A percentile compares a stretch with the other conserved stretches of the same genome.
Conservation (phyloP, 2,797 vertebrate genomes). For the Hydrolagus colliei region DNA sequence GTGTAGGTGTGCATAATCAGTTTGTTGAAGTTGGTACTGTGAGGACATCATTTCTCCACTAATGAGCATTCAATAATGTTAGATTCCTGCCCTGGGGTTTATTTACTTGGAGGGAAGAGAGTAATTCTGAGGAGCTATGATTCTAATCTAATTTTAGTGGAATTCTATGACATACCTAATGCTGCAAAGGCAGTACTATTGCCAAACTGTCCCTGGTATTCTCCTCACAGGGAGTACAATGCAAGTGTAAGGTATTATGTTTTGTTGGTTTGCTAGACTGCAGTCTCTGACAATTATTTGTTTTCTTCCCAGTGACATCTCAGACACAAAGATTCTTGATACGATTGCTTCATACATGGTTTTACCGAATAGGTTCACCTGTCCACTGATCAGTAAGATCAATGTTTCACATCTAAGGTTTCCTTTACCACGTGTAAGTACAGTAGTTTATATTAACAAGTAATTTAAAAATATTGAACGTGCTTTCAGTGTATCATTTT, state of each 20-base stretch:
- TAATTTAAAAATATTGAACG: not conserved
- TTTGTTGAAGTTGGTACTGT: not conserved
- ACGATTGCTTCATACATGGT: slow-evolving; percentile 81
- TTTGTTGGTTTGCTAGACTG: not conserved
- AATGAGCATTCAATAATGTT: not conserved
- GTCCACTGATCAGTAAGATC: slow-evolving; percentile 81
- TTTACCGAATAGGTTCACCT: slow-evolving; percentile 83
- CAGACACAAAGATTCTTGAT: slow-evolving; percentile 75
- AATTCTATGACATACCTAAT: not conserved
- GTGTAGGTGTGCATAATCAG: too few relatives aligned
- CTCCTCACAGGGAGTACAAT: not conserved
- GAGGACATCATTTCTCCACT: not conserved
- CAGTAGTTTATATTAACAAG: not conserved
- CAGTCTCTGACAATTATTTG: not conserved
- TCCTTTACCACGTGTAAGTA: slow-evolving; percentile 78
- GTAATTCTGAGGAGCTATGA: too few relatives aligned
- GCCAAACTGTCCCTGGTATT: not conserved
- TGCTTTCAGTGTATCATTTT: not conserved
- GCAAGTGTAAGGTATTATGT: not conserved
- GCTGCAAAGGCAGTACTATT: not conserved
- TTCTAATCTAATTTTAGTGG: too few relatives aligned
- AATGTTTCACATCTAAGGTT: slow-evolving; percentile 79
- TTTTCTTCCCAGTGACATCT: slow-evolving; percentile 61
- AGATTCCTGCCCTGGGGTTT: not conserved
- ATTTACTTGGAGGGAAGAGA: too few relatives aligned